These are phyloP conservation scores for Gorsachius goisagi DNA, from an alignment of 2,113 vertebrate species.

Conservation along the genomic window DNA sequence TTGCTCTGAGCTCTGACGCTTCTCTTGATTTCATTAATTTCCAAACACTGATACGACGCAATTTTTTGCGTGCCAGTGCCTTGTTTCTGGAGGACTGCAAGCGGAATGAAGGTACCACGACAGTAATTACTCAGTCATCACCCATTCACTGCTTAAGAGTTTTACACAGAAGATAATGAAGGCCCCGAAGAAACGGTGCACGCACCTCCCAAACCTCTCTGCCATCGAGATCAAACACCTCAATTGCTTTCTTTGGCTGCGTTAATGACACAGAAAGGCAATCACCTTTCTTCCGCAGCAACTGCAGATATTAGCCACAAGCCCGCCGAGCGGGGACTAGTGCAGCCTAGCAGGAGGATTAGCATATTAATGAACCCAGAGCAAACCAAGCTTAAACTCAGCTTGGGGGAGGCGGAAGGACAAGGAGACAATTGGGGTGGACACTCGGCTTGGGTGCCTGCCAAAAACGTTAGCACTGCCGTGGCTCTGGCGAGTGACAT, in stretches of 20 bases:
- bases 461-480: accelerated
- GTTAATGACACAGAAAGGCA: background rate
- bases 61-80: accelerated
- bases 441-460: background rate
- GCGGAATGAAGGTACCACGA: accelerated
- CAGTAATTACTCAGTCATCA: background rate
- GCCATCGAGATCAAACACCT: background rate
- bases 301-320: background rate
- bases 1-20: background rate
- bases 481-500: background rate
- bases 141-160: background rate
- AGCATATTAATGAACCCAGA: background rate
- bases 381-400: background rate
- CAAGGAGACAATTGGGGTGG: background rate
- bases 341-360: background rate
- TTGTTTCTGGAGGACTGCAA: background rate
- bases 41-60: background rate
- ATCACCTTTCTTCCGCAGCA: background rate
- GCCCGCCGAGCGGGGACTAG: background rate
- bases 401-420: background rate
- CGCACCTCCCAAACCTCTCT: background rate
- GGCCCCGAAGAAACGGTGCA: background rate
- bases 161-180: background rate
- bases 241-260: background rate
- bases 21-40: background rate